Evolutionary conservation across 2,888 invertebrate genomes (phyloP), one percentile per base, ranked within the genome.

Genomic region (Cloeon dipterum): DNA sequence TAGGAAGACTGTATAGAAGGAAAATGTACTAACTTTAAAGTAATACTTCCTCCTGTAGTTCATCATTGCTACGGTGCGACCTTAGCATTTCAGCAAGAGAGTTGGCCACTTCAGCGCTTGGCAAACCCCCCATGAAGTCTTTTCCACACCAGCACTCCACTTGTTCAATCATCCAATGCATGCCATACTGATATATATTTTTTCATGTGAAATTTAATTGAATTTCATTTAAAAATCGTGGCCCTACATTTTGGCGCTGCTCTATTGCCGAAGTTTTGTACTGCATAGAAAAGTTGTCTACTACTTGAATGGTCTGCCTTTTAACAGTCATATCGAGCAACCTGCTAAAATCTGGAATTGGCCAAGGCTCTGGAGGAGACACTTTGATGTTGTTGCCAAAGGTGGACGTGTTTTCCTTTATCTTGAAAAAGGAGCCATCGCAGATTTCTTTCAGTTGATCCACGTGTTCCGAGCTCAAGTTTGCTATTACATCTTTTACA

Each of bases 21-120:
- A 36, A 8, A 10, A 23, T 33, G 35, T 20, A 25, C 20, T 23
- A 10, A 16, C n/a, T n/a, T n/a, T 20, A 17, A 17, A 16, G 26
- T 20, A 2, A 25, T 43, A 53, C 56, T 44, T 82, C 81, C 50
- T 75, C 76, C 52, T 83, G 75, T 41, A 83, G 57, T 47, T 77
- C 78, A 42, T 70, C 70, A 44, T 67, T 70, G 20, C 61, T 62
- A 43, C 66, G 61, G 11, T 64, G 57, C 0, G 71, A 68, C 43
- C 68, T 68, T 0, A 83, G 54, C 41, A 70, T 60, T 1, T 61
- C 61, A 17, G 69, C 57, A 17, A 76, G 58, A 2, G 65, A 64
- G 40, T 65, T 62, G 4, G 63, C 53, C 32, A 76, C 66, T 44
- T 74, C 68, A 1, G 65, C 61, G 42, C 62, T 63, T 0, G 65